Percentiles rank a stretch among this genome's conserved stretches.
phyloP scores from a whole-genome alignment of 2,113 vertebrate genomes.

The Xyrauchen texanus region DNA sequence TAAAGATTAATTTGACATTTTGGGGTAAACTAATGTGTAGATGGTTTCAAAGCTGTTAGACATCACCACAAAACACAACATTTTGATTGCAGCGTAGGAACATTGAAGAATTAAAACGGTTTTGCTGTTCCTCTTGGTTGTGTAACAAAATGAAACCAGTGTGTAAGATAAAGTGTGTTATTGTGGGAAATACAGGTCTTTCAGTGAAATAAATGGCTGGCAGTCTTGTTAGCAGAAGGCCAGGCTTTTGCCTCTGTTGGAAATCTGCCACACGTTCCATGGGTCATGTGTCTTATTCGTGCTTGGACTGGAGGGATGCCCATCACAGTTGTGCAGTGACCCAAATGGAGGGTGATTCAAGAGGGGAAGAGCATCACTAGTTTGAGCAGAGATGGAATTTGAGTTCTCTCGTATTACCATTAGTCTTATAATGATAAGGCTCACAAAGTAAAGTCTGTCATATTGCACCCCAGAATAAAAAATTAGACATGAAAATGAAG shows the following conservation, averaged over 20 bases:
- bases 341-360: conserved; percentile 19
- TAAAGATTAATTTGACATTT: no score
- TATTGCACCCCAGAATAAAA: background rate
- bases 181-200: background rate
- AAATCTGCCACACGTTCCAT: conserved; percentile 13
- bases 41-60: no score
- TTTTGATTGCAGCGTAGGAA: no score
- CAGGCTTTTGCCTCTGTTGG: background rate
- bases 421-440: no score
- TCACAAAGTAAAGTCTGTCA: no score
- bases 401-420: background rate
- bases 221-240: conserved; percentile 25
- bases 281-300: conserved; percentile 25
- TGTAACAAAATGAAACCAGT: background rate
- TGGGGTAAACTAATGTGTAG: no score
- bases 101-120: no score
- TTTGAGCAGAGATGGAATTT: background rate
- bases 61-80: no score
- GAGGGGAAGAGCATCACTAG: background rate
- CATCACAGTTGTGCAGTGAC: conserved; percentile 17
- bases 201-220: conserved; percentile 4
- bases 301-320: conserved; percentile 23
- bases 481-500: no score
- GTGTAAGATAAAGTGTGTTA: background rate
- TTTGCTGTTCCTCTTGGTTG: conserved; percentile 7